A percentile compares a stretch with the other conserved stretches of the same genome.
phyloP scores from a whole-genome alignment of 2,797 vertebrate species.

The Brotula barbata region DNA sequence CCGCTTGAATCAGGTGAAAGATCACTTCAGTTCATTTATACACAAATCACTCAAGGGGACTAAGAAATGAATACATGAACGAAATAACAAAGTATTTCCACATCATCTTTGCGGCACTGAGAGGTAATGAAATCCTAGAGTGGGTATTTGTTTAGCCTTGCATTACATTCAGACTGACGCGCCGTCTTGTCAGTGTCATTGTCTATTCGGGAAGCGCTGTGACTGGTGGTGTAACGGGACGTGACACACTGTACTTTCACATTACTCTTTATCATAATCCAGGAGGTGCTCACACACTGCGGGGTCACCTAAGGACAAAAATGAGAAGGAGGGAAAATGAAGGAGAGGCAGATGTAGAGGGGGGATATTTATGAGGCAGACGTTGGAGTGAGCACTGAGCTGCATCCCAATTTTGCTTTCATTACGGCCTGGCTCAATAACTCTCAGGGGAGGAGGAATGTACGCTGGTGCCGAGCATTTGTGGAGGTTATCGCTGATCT shows the following conservation, averaged over 20 bases:
- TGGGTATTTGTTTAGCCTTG: conserved; percentile 16
- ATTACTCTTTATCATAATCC: conserved; percentile 44
- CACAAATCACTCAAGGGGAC: conserved; percentile 11
- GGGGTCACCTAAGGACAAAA: conserved; percentile 55
- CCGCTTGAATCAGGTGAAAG: too few relatives aligned
- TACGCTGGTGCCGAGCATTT: conserved; percentile 24
- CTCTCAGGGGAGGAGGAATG: conserved; percentile 36
- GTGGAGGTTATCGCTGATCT: conserved; percentile 38
- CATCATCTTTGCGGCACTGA: neutral
- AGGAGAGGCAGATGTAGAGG: conserved; percentile 25
- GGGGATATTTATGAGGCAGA: conserved; percentile 71
- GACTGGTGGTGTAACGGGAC: conserved; percentile 29
- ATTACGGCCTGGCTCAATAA: conserved; percentile 54
- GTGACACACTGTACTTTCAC: conserved; percentile 38
- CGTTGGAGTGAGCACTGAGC: conserved; percentile 50
- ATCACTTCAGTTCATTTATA: conserved; percentile 23
- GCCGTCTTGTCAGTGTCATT: conserved; percentile 16
- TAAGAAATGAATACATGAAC: too few relatives aligned
- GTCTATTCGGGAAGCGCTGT: conserved; percentile 22
- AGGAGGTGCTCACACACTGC: conserved; percentile 28
- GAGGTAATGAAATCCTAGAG: conserved; percentile 17
- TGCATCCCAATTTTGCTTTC: conserved; percentile 65
- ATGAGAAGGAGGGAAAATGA: conserved; percentile 22
- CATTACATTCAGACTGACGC: conserved; percentile 6
- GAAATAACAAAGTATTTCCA: neutral